phyloP scores from a whole-genome alignment of 2,113 vertebrate species.

The Philantomba maxwellii region DNA sequence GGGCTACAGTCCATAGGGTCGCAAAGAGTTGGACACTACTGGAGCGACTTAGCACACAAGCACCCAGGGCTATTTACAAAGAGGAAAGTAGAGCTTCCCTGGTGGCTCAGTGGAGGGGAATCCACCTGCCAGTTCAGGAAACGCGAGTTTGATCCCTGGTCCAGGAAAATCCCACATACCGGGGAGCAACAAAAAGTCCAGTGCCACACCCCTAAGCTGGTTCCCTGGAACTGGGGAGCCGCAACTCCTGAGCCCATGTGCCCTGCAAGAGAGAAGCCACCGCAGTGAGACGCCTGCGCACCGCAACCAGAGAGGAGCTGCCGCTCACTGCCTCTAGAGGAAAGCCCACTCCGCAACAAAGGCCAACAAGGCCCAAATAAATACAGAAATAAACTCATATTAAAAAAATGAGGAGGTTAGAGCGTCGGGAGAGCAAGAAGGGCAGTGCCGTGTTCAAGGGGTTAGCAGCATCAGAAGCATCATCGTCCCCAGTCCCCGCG shows the following conservation, averaged over 20 bases:
- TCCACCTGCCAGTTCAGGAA: not conserved
- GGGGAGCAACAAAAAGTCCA: not conserved
- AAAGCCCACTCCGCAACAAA: not conserved
- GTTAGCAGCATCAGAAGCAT: not conserved
- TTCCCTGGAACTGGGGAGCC: rapidly evolving
- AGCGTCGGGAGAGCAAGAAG: too few relatives aligned
- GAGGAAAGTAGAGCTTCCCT: not conserved
- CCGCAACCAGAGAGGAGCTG: not conserved
- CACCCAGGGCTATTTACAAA: not conserved
- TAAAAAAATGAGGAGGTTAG: not conserved
- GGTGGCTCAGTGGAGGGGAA: not conserved
- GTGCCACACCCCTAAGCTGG: not conserved
- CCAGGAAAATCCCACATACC: not conserved
- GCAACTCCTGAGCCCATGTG: not conserved
- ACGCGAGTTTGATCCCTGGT: not conserved
- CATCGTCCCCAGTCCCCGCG: too few relatives aligned
- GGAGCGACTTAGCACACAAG: not conserved
- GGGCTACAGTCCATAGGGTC: not conserved
- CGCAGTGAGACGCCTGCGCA: rapidly evolving
- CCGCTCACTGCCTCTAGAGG: not conserved
- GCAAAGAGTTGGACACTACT: not conserved
- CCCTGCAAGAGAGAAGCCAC: not conserved
- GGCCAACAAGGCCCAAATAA: not conserved
- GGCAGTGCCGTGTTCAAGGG: not conserved
- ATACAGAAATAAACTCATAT: not conserved